A percentile compares a stretch with the other conserved stretches of the same genome.
Evolutionary conservation across 2,888 invertebrate genomes (phyloP).

Genomic region (Oligia strigilis): DNA sequence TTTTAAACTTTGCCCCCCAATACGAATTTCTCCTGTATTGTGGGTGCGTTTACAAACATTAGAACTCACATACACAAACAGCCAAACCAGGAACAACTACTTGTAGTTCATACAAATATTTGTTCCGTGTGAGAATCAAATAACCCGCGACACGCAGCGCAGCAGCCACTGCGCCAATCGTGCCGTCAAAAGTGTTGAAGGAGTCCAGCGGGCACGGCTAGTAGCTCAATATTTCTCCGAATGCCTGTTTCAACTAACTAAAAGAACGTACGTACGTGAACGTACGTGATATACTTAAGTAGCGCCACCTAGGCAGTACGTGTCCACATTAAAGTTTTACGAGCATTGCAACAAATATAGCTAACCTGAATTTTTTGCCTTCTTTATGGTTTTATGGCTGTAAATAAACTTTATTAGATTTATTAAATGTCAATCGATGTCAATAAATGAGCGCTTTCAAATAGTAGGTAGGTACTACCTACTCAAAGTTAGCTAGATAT

Average conservation of each 20-base stretch:
- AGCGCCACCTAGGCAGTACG: constrained; percentile 28
- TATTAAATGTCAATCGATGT: not conserved
- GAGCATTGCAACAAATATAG: constrained; percentile 22
- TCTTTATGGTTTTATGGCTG: constrained; percentile 10
- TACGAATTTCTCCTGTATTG: too few species aligned
- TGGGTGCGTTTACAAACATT: too few species aligned
- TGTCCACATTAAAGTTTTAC: constrained; percentile 49
- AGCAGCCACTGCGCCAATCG: too few species aligned
- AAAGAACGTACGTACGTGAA: constrained; percentile 20
- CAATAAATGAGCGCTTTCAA: not conserved
- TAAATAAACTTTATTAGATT: constrained; percentile 6
- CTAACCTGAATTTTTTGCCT: constrained; percentile 1
- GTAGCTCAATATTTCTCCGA: not conserved
- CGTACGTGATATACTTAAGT: constrained; percentile 26
- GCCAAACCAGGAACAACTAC: too few species aligned
- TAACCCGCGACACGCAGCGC: too few species aligned
- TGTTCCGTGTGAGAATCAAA: too few species aligned
- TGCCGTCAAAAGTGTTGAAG: too few species aligned
- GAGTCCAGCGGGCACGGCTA: not conserved
- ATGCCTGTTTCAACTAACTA: not conserved
- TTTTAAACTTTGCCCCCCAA: too few species aligned
- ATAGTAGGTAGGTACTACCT: not conserved
- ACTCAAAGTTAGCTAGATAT: not conserved
- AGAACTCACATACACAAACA: too few species aligned
- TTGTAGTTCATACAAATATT: too few species aligned